Base-by-base conservation (phyloP, 2,888 invertebrate genomes). In the Adela reaumurella region DNA sequence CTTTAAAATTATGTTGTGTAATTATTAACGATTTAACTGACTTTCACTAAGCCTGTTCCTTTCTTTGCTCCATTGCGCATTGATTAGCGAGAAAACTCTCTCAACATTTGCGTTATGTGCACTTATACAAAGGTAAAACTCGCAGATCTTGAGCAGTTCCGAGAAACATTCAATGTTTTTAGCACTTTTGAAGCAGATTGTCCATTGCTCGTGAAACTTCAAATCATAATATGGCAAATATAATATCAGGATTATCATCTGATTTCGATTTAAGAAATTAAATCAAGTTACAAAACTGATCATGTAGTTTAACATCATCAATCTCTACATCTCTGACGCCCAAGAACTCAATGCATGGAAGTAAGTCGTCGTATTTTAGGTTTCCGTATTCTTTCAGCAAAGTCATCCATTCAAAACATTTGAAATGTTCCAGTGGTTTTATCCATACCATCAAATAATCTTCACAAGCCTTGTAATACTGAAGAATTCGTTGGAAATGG, bases 351-450 rank as follows among this genome's bases (percentile, higher is more conserved):
- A 51, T 51, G 48, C 51, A 51, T 48, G 48, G 20, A 51, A 51
- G 43, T 48, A 51, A 49, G 46, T 45, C 51, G 20, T 49, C 46
- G 48, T 51, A 51, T 45, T 51, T 51, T 51, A 51, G 51, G 45
- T 49, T 51, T 51, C 48, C 51, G 48, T 48, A 48, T 20, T 49
- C 51, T 51, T 49, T 48, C 48, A 51, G 35, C 48, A 45, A 42
- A 19, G 51, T 51, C 46, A 51, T 51, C 48, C 51, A 51, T 42
- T 51, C 51, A 45, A 51, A 51, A 51, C 51, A 48, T 48, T 51
- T 51, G 48, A 51, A 51, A 51, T 48, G 46, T 48, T 51, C 46
- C 20, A 51, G 45, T 35, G 51, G 48, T 45, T 49, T 49, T 49
- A 51, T 50, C 50, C 48, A 43, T 48, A 18, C 46, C 46, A 16